A percentile compares a stretch with the other conserved stretches of the same genome.
Conservation (phyloP, 2,888 invertebrate species). For the Eudasyphora cyanicolor region DNA sequence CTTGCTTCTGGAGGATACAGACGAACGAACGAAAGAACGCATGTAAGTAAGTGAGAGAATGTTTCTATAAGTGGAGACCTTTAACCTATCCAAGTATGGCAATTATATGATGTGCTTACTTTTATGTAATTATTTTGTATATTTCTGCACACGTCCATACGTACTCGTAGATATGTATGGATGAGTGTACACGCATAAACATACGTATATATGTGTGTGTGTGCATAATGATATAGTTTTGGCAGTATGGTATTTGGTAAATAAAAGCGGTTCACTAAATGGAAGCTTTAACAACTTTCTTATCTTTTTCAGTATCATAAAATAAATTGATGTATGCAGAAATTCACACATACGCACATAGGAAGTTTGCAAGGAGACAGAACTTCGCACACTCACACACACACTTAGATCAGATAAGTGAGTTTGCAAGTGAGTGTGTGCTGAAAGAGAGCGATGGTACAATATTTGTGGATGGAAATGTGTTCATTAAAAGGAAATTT, state of each 20-base stretch:
- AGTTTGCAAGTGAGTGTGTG: not conserved
- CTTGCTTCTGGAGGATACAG: not conserved
- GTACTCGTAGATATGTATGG: not conserved
- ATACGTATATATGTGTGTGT: not conserved
- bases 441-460: not conserved
- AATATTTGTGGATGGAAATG: slow-evolving; percentile 12
- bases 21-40: not conserved
- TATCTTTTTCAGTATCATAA: slow-evolving; percentile 50
- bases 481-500: slow-evolving; percentile 44
- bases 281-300: slow-evolving; percentile 49
- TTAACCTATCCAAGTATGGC: slow-evolving; percentile 54
- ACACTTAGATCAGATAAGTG: no score
- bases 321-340: slow-evolving; percentile 46
- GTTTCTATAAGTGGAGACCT: slow-evolving; percentile 35
- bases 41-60: not conserved
- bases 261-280: slow-evolving; percentile 42
- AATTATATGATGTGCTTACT: slow-evolving; percentile 60
- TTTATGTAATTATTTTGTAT: slow-evolving; percentile 52
- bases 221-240: not conserved
- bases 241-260: slow-evolving; percentile 21
- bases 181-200: not conserved
- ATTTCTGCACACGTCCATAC: slow-evolving; percentile 13
- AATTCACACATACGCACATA: not conserved
- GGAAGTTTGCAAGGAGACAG: not conserved
- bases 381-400: no score